These are phyloP conservation scores for Drosophila sp. DNA, from an alignment of 1,140 invertebrate species.

Conservation along the genomic window DNA sequence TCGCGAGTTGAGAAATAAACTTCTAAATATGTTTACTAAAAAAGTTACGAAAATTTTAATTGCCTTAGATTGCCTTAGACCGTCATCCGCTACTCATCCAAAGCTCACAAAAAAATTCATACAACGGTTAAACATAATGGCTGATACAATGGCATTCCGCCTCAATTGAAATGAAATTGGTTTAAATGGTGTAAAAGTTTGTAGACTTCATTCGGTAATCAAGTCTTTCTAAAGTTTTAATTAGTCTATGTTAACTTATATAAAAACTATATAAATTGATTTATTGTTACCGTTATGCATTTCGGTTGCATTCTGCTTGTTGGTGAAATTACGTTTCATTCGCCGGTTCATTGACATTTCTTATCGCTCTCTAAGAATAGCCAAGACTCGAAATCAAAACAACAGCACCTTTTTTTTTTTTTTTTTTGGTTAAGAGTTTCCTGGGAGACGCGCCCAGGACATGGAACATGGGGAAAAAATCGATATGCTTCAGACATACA, in stretches of 20 bases:
- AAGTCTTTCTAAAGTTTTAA: too few species aligned
- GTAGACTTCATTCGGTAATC: too few species aligned
- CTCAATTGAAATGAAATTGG: too few species aligned
- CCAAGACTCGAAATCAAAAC: conserved; percentile 45
- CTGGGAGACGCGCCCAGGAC: conserved; percentile 64
- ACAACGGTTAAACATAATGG: too few species aligned
- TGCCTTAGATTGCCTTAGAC: background rate
- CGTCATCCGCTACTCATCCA: background rate
- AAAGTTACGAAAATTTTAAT: background rate
- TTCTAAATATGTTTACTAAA: background rate
- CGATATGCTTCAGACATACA: conserved; percentile 79
- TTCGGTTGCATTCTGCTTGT: background rate
- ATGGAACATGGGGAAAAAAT: conserved; percentile 62
- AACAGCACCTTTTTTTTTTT: conserved; percentile 41
- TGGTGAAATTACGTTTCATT: conserved; percentile 35
- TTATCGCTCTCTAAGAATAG: conserved; percentile 46
- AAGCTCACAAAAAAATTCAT: background rate
- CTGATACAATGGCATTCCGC: too few species aligned
- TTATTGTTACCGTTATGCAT: background rate
- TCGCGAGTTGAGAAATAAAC: conserved; percentile 26
- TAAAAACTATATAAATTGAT: background rate
- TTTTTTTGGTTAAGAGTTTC: conserved; percentile 53
- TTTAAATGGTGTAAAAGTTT: too few species aligned
- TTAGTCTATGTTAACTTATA: too few species aligned
- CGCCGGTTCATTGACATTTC: conserved; percentile 48